Base-by-base conservation (phyloP, 2,888 invertebrate genomes). In the Drosophila emarginata region DNA sequence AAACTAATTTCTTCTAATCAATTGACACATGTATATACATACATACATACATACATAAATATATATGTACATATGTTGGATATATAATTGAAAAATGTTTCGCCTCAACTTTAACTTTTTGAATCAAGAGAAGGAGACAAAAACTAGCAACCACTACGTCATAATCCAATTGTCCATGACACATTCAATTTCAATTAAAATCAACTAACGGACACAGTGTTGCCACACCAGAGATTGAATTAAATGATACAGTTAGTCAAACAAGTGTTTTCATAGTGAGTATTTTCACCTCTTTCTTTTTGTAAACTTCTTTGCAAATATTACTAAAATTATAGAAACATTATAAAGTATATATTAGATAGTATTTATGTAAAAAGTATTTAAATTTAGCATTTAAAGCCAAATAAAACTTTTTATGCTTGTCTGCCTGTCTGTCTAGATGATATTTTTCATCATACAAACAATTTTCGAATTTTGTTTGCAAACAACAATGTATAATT, bases 131-230 rank as follows among this genome's bases (percentile, higher is more conserved):
- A 21, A 14, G 7, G 45, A 21, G 18, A 21, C 1, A 12, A 11
- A 9, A 37, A 37, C 37, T n/a, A 37, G n/a, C 12, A 37, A 37
- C 14, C 45, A 45, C 45, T 45, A 45, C 45, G 45, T 45, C 18
- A 45, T 12, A 69, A 63, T 69, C 21, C 45, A 45, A 65, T 71
- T 65, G 70, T 54, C 70, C 70, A 70, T 70, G 70, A 70, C 70
- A 71, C 70, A 71, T 71, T 64, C 70, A 71, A 71, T 71, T 71
- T 45, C 45, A 45, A 45, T 45, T 21, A 45, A 54, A 71, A 64
- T 59, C 59, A 45, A 59, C 45, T 28, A 32, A 54, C 18, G 15
- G 54, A 32, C 54, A 32, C 54, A 56, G 32, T 54, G 54, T 54
- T 54, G 54, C 54, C 54, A 54, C 54, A 54, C 54, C 37, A 23